Evolutionary conservation across 2,888 invertebrate genomes (phyloP).

Genomic region (Silvanus unidentatus): DNA sequence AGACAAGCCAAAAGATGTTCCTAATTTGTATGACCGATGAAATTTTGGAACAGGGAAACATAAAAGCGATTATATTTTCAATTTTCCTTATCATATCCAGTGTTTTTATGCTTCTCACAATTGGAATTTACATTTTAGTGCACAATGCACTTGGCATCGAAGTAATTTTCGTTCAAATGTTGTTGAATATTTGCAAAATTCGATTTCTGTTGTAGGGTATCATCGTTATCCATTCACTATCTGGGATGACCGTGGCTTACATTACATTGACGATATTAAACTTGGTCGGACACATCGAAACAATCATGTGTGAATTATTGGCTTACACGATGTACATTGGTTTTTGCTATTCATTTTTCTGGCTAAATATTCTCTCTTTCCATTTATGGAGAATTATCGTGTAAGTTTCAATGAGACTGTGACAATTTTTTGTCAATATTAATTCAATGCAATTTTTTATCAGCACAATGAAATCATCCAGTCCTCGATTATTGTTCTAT

Average conservation of each 20-base stretch:
- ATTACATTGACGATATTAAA: conserved; percentile 28
- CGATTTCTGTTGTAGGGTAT: conserved; percentile 52
- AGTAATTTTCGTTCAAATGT: conserved; percentile 31
- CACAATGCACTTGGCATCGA: conserved; percentile 56
- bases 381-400: conserved; percentile 60
- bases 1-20: too few relatives aligned
- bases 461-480: neutral
- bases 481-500: conserved; percentile 24
- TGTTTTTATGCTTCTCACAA: conserved; percentile 54
- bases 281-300: too few relatives aligned
- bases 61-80: too few relatives aligned
- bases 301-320: conserved; percentile 52
- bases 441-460: conserved; percentile 2
- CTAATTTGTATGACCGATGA: too few relatives aligned
- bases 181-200: conserved; percentile 1
- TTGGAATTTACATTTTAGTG: conserved; percentile 55
- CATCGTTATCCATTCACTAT: conserved; percentile 57
- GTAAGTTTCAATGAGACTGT: conserved; percentile 55
- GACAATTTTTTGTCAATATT: conserved; percentile 2
- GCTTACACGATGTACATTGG: conserved; percentile 44
- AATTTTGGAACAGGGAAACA: too few relatives aligned
- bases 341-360: conserved; percentile 65
- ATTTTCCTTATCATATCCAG: conserved; percentile 36
- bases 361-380: conserved; percentile 63
- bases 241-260: conserved; percentile 56